Conservation (phyloP, 2,888 invertebrate genomes). For the Drosophila meridiana region DNA sequence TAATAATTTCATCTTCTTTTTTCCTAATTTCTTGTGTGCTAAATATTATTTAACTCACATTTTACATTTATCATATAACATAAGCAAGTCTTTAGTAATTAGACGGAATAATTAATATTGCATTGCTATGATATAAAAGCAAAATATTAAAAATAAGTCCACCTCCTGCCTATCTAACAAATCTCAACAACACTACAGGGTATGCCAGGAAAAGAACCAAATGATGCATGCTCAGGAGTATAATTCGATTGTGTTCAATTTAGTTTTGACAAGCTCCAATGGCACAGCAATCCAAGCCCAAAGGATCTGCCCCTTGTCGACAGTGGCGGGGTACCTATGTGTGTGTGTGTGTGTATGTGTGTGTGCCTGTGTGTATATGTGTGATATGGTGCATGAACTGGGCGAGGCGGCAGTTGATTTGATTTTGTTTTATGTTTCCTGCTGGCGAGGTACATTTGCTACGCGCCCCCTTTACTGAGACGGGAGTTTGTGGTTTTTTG, state of each 20-base stretch:
- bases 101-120: no score
- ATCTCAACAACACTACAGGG: constrained; percentile 13
- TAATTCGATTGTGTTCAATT: constrained; percentile 85
- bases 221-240: constrained; percentile 79
- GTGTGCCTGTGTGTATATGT: constrained; percentile 21
- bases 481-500: background rate
- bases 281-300: constrained; percentile 61
- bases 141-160: no score
- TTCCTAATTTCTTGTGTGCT: no score
- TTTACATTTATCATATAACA: no score
- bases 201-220: constrained; percentile 56
- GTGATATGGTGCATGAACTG: constrained; percentile 39
- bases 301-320: constrained; percentile 38
- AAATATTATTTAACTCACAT: no score
- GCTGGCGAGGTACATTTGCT: constrained; percentile 58
- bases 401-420: constrained; percentile 73
- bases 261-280: constrained; percentile 85
- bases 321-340: background rate
- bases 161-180: background rate
- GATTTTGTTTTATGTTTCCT: constrained; percentile 78
- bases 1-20: no score
- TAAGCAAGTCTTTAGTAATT: no score
- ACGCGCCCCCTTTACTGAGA: constrained; percentile 23
- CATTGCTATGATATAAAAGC: no score
- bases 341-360: constrained; percentile 17